Evolutionary conservation across 64 coral and sea anemone genomes (phyloP).

Genomic region (Platygyra sinensis): DNA sequence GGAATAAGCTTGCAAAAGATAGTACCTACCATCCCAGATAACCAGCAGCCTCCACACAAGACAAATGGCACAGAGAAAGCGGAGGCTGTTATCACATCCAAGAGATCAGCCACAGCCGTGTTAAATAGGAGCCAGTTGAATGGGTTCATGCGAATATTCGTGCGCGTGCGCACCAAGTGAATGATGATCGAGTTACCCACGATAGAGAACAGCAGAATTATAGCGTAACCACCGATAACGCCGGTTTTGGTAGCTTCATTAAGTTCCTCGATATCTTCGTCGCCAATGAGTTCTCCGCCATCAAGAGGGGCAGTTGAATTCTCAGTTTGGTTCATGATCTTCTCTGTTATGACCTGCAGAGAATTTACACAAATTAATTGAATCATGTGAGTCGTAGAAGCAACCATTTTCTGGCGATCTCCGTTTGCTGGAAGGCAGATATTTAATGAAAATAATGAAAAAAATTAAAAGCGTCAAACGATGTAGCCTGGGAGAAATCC

Average conservation of each 20-base stretch:
- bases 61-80: constrained; percentile 16
- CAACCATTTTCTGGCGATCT: too few relatives aligned
- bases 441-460: too few relatives aligned
- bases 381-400: too few relatives aligned
- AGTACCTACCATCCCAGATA: constrained; percentile 57
- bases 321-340: not conserved
- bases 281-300: not conserved
- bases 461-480: too few relatives aligned
- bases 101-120: constrained; percentile 71
- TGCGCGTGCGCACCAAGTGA: constrained; percentile 40
- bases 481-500: too few relatives aligned
- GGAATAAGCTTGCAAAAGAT: constrained; percentile 66
- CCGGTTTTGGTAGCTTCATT: constrained; percentile 4
- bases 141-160: constrained; percentile 46
- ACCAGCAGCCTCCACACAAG: constrained; percentile 27
- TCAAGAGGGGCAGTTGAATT: not conserved
- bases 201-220: constrained; percentile 37
- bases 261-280: not conserved
- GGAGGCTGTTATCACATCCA: constrained; percentile 52
- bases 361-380: too few relatives aligned
- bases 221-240: constrained; percentile 23
- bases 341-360: not conserved
- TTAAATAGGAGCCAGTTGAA: constrained; percentile 84
- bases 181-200: constrained; percentile 54
- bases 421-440: too few relatives aligned